phyloP scores from a whole-genome alignment of 92 coral and sea anemone species.

The Zoanthus sociatus region DNA sequence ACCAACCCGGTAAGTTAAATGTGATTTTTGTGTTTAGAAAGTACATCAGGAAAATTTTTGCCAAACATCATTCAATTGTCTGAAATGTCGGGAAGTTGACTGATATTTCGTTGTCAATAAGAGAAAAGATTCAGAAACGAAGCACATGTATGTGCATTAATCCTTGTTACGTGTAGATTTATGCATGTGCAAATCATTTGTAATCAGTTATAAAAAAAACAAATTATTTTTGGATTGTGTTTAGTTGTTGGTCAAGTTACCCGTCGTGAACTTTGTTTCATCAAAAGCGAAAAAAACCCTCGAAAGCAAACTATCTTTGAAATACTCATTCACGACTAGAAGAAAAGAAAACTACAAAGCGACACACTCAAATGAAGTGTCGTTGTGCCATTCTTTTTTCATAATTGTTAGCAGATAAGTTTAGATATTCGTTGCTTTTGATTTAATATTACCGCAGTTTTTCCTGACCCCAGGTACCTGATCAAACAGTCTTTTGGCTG shows the following conservation, averaged over 20 bases:
- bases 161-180: not conserved
- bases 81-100: conserved; percentile 14
- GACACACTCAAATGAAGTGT: not conserved
- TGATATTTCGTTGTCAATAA: conserved; percentile 17
- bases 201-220: not conserved
- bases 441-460: not conserved
- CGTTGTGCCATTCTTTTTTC: not conserved
- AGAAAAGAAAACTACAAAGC: not conserved
- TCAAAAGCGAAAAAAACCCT: not conserved
- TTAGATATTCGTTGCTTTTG: not conserved
- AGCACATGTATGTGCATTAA: not conserved
- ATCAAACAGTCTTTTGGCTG: not conserved
- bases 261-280: not conserved
- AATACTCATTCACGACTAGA: not conserved
- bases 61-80: not conserved
- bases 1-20: conserved; percentile 77
- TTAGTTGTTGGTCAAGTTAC: not conserved
- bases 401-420: not conserved
- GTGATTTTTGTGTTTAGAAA: not conserved
- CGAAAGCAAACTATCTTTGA: conserved; percentile 1
- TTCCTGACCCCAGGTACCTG: not conserved
- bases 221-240: not conserved
- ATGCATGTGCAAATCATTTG: not conserved
- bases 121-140: not conserved
- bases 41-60: not conserved